Conservation (phyloP, 2,888 invertebrate genomes). For the Pterostichus madidus region DNA sequence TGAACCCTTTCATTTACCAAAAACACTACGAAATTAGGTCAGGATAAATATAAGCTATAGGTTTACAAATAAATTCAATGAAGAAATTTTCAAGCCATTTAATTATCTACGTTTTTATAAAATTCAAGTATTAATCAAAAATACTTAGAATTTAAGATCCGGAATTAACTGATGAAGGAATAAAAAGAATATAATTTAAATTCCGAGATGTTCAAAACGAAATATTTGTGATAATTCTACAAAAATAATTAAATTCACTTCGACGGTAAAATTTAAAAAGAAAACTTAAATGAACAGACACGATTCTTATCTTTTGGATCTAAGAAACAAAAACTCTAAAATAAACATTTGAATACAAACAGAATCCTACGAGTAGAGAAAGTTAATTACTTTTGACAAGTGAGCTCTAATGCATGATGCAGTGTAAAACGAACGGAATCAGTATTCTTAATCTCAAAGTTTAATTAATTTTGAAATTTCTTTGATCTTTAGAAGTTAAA, state of each 20-base stretch:
- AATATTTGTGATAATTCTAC: background rate
- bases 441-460: conserved; percentile 1
- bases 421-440: conserved; percentile 2
- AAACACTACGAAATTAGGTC: too few species aligned
- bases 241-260: background rate
- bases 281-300: background rate
- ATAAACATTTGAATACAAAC: background rate
- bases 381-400: conserved; percentile 27
- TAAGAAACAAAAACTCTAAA: conserved; percentile 1
- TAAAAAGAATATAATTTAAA: background rate
- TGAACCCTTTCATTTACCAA: too few species aligned
- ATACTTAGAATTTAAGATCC: too few species aligned
- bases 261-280: background rate
- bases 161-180: background rate
- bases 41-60: too few species aligned
- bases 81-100: too few species aligned
- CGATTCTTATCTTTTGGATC: background rate
- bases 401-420: background rate
- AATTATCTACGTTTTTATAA: too few species aligned
- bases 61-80: too few species aligned
- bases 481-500: conserved; percentile 28
- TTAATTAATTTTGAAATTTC: conserved; percentile 29
- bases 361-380: background rate
- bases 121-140: too few species aligned
- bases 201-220: too few species aligned